phyloP scores from a whole-genome alignment of 1,140 invertebrate species.

The Leptoteleia sp. region DNA sequence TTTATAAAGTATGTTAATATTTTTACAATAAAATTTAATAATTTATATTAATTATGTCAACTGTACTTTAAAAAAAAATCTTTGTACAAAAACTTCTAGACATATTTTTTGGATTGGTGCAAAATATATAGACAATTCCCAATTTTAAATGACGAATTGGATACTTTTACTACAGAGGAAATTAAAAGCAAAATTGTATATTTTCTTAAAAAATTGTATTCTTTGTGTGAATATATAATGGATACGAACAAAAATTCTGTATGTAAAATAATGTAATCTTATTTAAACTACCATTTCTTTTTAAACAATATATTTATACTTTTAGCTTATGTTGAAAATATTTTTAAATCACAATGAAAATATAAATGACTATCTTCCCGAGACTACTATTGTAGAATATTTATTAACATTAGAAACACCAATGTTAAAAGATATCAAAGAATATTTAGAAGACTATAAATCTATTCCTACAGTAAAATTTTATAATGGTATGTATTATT shows the following conservation, averaged over 20 bases:
- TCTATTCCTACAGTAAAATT: constrained; percentile 47
- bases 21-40: no score
- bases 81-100: constrained; percentile 38
- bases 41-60: no score
- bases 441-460: constrained; percentile 49
- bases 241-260: constrained; percentile 21
- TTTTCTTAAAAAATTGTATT: constrained; percentile 67
- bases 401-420: constrained; percentile 55
- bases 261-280: constrained; percentile 14
- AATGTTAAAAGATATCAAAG: constrained; percentile 53
- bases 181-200: constrained; percentile 61
- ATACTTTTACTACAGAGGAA: constrained; percentile 28
- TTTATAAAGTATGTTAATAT: constrained; percentile 57
- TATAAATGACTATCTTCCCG: constrained; percentile 53
- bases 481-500: constrained; percentile 64
- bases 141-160: constrained; percentile 41
- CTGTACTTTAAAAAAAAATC: no score
- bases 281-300: constrained; percentile 1
- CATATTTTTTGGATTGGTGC: constrained; percentile 66
- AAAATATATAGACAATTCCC: constrained; percentile 44
- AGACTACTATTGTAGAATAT: constrained; percentile 65
- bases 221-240: constrained; percentile 58
- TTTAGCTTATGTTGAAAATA: constrained; percentile 9
- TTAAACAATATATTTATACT: constrained; percentile 19
- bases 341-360: constrained; percentile 30